Evolutionary conservation across 2,888 invertebrate genomes (phyloP).

Genomic region (Muschampia plurimacula): DNA sequence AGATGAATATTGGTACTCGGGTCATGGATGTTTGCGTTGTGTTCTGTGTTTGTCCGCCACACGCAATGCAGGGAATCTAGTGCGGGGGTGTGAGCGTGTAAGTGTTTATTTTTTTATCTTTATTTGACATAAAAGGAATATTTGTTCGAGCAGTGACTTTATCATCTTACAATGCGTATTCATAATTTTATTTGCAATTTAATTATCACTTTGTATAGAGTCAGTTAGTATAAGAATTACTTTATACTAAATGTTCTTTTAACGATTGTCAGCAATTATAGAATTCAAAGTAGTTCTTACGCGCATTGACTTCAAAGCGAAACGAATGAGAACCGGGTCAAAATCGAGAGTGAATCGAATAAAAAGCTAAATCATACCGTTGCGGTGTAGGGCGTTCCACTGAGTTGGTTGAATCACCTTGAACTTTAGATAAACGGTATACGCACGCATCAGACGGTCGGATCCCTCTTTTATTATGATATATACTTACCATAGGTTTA

Average conservation of each 20-base stretch:
- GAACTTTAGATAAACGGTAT: conserved; percentile 15
- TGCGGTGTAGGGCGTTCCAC: conserved; percentile 15
- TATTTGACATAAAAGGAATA: too few species aligned
- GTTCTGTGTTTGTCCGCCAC: too few species aligned
- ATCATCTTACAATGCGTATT: too few species aligned
- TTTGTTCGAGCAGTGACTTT: too few species aligned
- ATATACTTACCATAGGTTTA: too few species aligned
- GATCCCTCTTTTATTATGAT: too few species aligned
- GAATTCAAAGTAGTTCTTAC: neutral
- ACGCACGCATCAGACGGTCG: neutral
- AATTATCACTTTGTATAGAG: neutral
- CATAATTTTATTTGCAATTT: too few species aligned
- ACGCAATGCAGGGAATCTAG: too few species aligned
- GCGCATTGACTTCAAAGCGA: conserved; percentile 7
- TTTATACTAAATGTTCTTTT: neutral
- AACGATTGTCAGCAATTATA: neutral
- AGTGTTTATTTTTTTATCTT: too few species aligned
- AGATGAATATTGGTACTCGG: too few species aligned
- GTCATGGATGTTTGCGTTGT: too few species aligned
- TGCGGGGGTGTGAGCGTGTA: too few species aligned
- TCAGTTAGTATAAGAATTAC: neutral
- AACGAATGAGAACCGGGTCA: conserved; percentile 30
- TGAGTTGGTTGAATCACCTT: conserved; percentile 22
- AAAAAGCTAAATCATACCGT: conserved; percentile 18
- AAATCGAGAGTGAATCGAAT: conserved; percentile 29